Evolutionary conservation across 2,888 invertebrate genomes (phyloP), one percentile per base, ranked within the genome.

Genomic region (Leptogaster cylindrica): DNA sequence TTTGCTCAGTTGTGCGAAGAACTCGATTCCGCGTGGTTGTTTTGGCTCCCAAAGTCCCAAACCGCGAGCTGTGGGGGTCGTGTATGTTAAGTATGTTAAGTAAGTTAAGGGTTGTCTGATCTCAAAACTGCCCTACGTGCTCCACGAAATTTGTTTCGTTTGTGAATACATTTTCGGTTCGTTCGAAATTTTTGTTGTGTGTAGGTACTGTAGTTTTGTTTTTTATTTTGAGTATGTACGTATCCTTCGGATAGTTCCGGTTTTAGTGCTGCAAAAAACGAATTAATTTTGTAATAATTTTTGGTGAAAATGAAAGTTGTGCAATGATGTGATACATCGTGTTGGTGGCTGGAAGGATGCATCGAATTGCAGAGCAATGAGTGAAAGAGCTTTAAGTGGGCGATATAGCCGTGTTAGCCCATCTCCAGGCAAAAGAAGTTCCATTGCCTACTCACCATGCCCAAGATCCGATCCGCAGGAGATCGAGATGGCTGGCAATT

Each of bases 361-460:
- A 44, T 14, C 44, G 1, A 44, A 18, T 33, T 14, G 44, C 8
- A n/a, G 12, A 44, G 31, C 65, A 74, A 80, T 76, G 77, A 75
- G 75, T 71, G 77, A 77, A 73, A 74, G 74, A 33, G 71, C 72
- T 67, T 73, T 74, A 44, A 75, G 75, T 51, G 79, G 78, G 39
- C 78, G 81, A 27, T 76, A 79, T 72, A 76, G 80, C 46, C 79
- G 81, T 64, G 78, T 81, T 66, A 80, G 81, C 71, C 81, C 81
- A 31, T 78, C 79, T 66, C 80, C 80, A 68, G 79, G 79, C 67
- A 78, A 79, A 63, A 77, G 79, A 65, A 78, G 78, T 68, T 78
- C 78, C 73, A 76, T 81, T 68, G 81, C 81, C 27, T 81, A 81
- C 70, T 76, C 79, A 68, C 77, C 80, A 64, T 81, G 81, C 72